These are phyloP conservation scores for Hexactinellida sp. DNA, from an alignment of 37 sponge, comb jelly and placozoan genomes.

Conservation along the genomic window DNA sequence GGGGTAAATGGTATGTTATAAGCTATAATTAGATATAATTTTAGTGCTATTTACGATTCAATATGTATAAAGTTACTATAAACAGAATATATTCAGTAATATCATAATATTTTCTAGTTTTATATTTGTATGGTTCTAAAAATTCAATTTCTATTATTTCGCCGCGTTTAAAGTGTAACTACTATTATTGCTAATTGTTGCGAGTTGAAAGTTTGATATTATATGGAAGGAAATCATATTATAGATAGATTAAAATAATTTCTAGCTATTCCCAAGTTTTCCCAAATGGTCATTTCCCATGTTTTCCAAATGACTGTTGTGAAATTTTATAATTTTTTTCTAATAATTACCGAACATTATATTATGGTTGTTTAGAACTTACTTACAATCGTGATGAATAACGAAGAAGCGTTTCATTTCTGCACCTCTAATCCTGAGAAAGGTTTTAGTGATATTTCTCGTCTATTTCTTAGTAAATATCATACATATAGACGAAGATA, in stretches of 20 bases:
- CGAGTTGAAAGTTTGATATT: not conserved
- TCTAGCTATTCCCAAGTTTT: not conserved
- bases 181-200: not conserved
- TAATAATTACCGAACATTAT: not conserved
- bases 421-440: not conserved
- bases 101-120: not conserved
- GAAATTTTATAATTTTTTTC: not conserved
- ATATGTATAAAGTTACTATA: too few species aligned
- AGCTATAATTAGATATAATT: too few species aligned
- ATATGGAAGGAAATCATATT: too few species aligned
- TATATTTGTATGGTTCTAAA: not conserved
- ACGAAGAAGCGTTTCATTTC: not conserved
- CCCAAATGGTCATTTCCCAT: not conserved
- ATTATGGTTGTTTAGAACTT: not conserved
- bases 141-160: not conserved
- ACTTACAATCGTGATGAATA: not conserved
- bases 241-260: too few species aligned
- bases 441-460: not conserved
- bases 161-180: not conserved
- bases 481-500: not conserved
- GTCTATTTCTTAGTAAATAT: not conserved
- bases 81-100: too few species aligned
- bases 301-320: not conserved
- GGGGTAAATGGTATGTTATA: too few species aligned
- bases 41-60: too few species aligned